phyloP scores from a whole-genome alignment of 2,888 invertebrate genomes.

The Colletes collaris region DNA sequence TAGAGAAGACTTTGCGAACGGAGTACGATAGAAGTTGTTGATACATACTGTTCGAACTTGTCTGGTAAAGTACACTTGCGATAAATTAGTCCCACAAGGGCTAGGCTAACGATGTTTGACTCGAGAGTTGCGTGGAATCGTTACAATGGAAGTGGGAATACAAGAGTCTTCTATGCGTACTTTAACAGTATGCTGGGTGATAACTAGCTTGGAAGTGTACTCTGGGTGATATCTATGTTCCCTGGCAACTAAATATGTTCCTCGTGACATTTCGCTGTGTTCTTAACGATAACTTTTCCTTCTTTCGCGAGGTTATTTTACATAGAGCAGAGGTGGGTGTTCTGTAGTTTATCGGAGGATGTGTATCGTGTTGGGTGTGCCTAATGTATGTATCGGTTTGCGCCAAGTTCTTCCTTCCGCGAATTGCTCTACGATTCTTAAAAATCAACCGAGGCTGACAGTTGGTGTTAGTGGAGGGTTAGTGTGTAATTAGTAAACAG shows the following conservation, averaged over 20 bases:
- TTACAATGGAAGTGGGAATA: constrained; percentile 19
- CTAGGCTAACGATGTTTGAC: constrained; percentile 26
- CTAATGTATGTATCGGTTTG: constrained; percentile 26
- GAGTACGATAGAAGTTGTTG: background rate
- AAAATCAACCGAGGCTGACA: background rate
- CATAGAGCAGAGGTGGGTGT: constrained; percentile 13
- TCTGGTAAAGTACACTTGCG: background rate
- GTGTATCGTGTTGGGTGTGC: constrained; percentile 19
- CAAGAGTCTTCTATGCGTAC: constrained; percentile 8
- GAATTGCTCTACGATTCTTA: background rate
- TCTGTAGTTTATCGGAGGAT: constrained; percentile 13
- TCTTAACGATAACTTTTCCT: constrained; percentile 32
- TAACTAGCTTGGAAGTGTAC: constrained; percentile 15
- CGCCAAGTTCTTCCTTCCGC: background rate
- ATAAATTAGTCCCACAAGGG: constrained; percentile 36
- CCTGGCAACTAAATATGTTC: constrained; percentile 11
- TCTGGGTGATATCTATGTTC: constrained; percentile 24
- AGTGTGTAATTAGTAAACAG: no score
- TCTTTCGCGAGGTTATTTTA: constrained; percentile 13
- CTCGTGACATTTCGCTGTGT: constrained; percentile 18
- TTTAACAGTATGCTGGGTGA: constrained; percentile 21
- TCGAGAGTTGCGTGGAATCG: constrained; percentile 25
- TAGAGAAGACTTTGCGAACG: background rate
- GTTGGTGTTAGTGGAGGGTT: no score
- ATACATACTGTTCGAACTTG: background rate